These are phyloP conservation scores for Zaprionus camerounensis DNA, from an alignment of 1,140 invertebrate species.

Conservation along the genomic window DNA sequence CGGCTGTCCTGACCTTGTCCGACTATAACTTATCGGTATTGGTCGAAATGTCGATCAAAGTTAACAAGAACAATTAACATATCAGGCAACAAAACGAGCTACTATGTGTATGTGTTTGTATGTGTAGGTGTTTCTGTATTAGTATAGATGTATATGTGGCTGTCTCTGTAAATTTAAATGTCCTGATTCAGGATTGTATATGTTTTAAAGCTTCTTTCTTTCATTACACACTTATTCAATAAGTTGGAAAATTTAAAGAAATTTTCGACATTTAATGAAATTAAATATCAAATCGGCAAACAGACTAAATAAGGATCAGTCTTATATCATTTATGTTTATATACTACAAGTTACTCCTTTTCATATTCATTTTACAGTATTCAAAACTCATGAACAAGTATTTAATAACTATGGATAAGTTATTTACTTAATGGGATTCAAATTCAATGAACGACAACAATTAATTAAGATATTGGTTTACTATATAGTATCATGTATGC, in stretches of 20 bases:
- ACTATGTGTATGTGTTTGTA: background rate
- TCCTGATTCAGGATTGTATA: too few species aligned
- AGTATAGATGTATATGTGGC: background rate
- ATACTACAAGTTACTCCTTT: too few species aligned
- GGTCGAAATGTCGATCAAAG: conserved; percentile 39
- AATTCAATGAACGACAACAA: conserved; percentile 63
- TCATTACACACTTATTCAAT: too few species aligned
- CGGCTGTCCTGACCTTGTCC: background rate
- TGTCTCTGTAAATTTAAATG: background rate
- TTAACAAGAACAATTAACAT: conserved; percentile 61
- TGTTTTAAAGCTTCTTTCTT: too few species aligned
- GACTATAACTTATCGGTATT: background rate
- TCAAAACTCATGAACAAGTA: conserved; percentile 13
- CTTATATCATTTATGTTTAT: too few species aligned
- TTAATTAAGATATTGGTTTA: conserved; percentile 34
- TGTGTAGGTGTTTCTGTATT: background rate
- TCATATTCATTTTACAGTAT: background rate
- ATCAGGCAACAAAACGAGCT: conserved; percentile 50
- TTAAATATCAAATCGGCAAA: too few species aligned
- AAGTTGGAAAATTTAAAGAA: too few species aligned
- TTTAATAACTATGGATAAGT: conserved; percentile 18
- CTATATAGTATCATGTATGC: conserved; percentile 35
- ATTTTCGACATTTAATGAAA: too few species aligned
- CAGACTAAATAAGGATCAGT: too few species aligned
- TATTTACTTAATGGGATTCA: conserved; percentile 55